phyloP scores from a whole-genome alignment of 2,113 vertebrate genomes.

The Plecotus auritus region DNA sequence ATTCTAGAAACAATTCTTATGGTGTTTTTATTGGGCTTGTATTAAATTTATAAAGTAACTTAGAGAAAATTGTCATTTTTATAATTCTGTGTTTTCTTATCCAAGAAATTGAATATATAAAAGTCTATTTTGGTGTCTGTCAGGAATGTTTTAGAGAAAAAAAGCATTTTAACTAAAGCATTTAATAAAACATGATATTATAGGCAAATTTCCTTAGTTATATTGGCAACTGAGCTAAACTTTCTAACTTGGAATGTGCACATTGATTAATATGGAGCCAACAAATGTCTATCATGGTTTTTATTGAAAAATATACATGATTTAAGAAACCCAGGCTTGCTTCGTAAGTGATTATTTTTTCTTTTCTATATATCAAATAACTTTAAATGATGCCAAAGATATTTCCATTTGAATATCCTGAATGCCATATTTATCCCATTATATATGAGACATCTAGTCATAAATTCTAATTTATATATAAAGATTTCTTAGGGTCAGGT shows the following conservation, averaged over 20 bases:
- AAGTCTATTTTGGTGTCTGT: neutral
- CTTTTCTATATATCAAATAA: neutral
- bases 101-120: neutral
- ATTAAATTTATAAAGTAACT: neutral
- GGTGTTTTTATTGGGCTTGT: neutral
- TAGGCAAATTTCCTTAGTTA: neutral
- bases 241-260: neutral
- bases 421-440: neutral
- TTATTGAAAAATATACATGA: neutral
- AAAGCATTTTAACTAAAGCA: neutral
- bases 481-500: neutral
- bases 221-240: neutral
- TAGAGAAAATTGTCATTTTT: neutral
- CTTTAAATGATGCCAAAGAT: neutral
- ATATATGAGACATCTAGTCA: neutral
- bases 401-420: neutral
- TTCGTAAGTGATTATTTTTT: neutral
- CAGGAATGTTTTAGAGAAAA: neutral
- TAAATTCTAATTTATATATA: neutral
- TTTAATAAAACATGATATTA: neutral
- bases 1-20: neutral
- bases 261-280: neutral
- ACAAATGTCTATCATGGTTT: neutral
- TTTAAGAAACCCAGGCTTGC: neutral
- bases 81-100: neutral